Conservation (phyloP, 2,888 invertebrate genomes). For the Drosophila stalkeri region DNA sequence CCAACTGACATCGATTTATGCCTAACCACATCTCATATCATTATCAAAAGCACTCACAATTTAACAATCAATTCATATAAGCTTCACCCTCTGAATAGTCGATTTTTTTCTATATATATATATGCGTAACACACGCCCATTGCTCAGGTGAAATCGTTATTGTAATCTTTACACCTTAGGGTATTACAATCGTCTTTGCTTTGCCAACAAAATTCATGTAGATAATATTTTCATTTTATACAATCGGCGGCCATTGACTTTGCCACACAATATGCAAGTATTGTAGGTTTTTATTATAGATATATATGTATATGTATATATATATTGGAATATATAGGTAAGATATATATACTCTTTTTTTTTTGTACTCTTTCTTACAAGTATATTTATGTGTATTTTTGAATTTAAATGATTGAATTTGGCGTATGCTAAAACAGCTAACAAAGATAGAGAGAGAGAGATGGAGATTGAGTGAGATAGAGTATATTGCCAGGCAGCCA, state of each 20-base stretch:
- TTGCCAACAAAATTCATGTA: slow-evolving; percentile 9
- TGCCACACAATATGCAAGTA: slow-evolving; percentile 33
- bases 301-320: not conserved
- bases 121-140: not conserved
- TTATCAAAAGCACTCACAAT: not conserved
- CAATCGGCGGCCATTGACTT: slow-evolving; percentile 55
- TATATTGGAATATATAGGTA: slow-evolving; percentile 4
- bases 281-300: slow-evolving; percentile 3
- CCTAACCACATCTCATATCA: not conserved
- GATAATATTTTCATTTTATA: slow-evolving; percentile 29
- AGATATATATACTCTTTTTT: slow-evolving; percentile 21
- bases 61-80: not conserved
- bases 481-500: slow-evolving; percentile 50
- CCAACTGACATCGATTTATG: not conserved
- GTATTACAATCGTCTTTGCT: slow-evolving; percentile 30
- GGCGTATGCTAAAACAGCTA: slow-evolving; percentile 44
- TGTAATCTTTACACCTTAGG: slow-evolving; percentile 23
- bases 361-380: slow-evolving; percentile 29
- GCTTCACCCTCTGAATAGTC: not conserved
- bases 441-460: slow-evolving; percentile 5
- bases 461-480: slow-evolving; percentile 6
- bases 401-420: slow-evolving; percentile 80
- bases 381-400: slow-evolving; percentile 69
- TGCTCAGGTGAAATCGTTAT: not conserved
- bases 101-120: not conserved